Conservation (phyloP, 2,113 vertebrate species). For the Melanotaenia duboulayi region DNA sequence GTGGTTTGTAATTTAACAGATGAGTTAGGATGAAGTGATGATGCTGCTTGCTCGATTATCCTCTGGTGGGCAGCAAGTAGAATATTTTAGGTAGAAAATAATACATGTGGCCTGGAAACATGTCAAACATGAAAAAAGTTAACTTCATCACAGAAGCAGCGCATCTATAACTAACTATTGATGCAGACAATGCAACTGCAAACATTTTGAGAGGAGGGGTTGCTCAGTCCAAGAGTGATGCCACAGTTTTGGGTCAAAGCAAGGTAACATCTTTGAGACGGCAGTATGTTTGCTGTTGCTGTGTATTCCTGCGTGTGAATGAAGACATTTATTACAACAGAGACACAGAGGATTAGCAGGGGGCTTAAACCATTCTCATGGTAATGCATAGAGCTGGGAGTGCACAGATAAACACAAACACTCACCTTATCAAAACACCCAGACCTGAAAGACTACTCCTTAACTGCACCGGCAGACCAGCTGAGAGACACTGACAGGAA, state of each 20-base stretch:
- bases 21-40: too few relatives aligned
- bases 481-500: slow-evolving; percentile 41
- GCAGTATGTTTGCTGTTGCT: slow-evolving; percentile 27
- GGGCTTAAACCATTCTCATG: slow-evolving; percentile 79
- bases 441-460: slow-evolving; percentile 68
- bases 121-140: too few relatives aligned
- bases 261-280: slow-evolving; percentile 39
- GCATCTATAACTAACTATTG: too few relatives aligned
- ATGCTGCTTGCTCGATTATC: too few relatives aligned
- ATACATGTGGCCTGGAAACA: too few relatives aligned
- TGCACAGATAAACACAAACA: slow-evolving; percentile 76
- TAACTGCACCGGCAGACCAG: slow-evolving; percentile 37
- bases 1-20: too few relatives aligned
- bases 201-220: neutral
- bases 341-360: slow-evolving; percentile 75
- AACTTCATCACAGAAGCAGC: too few relatives aligned
- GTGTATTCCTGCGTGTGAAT: slow-evolving; percentile 60
- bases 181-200: too few relatives aligned
- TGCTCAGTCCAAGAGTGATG: neutral
- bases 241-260: slow-evolving; percentile 26
- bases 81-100: too few relatives aligned
- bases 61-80: too few relatives aligned
- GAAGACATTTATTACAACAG: slow-evolving; percentile 80
- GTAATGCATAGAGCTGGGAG: slow-evolving; percentile 73
- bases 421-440: slow-evolving; percentile 77